Evolutionary conservation across 2,113 vertebrate genomes (phyloP).

Genomic region (Callorhinus ursinus): DNA sequence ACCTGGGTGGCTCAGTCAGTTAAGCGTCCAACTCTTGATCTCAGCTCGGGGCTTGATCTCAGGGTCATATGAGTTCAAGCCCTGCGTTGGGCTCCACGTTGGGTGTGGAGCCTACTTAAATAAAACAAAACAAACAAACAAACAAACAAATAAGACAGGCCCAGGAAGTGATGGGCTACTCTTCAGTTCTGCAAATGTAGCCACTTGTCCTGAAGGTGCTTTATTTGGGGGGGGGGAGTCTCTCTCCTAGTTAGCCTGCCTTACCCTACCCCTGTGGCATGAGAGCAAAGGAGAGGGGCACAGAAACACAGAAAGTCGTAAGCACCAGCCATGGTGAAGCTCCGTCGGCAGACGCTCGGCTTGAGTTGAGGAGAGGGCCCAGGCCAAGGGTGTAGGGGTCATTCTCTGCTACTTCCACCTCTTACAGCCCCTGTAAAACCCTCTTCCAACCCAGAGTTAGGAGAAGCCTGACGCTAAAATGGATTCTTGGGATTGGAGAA

Average conservation of each 20-base stretch:
- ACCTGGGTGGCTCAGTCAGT: background rate
- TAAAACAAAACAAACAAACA: background rate
- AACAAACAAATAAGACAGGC: background rate
- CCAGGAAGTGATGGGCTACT: background rate
- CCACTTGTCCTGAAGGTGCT: background rate
- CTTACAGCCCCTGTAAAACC: background rate
- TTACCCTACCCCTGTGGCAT: background rate
- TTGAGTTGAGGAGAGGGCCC: background rate
- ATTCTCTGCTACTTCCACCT: background rate
- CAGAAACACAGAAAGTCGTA: background rate
- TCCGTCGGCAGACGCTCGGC: fast-evolving
- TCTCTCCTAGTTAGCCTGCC: background rate
- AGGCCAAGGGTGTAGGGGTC: background rate
- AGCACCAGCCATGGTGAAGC: background rate
- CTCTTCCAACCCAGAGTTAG: background rate
- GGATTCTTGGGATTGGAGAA: background rate
- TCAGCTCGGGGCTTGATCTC: background rate
- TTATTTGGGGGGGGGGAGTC: background rate
- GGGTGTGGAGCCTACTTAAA: background rate
- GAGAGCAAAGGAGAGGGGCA: background rate
- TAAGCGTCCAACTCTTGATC: background rate
- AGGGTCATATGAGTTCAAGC: background rate
- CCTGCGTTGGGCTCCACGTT: background rate
- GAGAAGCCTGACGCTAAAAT: background rate
- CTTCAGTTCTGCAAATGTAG: background rate